Percentiles rank a stretch among this genome's conserved stretches.
These are phyloP conservation scores for Serinus canaria DNA, from an alignment of 2,113 vertebrate species.

Conservation along the genomic window DNA sequence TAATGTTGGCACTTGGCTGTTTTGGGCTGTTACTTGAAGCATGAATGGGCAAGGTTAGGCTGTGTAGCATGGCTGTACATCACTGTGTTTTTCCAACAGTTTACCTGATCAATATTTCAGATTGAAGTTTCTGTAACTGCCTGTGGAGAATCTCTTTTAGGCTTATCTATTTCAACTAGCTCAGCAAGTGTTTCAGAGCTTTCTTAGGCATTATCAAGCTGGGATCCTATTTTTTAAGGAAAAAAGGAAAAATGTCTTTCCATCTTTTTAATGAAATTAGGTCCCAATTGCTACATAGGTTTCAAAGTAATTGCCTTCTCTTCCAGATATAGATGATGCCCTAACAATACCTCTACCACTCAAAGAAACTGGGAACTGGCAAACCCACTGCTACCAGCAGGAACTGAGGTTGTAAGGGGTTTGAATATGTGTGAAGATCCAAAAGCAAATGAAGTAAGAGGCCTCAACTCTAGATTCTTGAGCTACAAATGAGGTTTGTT, in stretches of 20 bases:
- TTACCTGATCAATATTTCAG: background rate
- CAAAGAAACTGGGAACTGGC: background rate
- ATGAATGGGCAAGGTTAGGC: background rate
- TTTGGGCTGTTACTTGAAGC: background rate
- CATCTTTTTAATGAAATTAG: background rate
- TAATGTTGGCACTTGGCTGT: background rate
- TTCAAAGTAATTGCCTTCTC: conserved; percentile 16
- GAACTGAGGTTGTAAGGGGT: background rate
- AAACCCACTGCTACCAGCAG: background rate
- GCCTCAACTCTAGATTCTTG: background rate
- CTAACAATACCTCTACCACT: conserved; percentile 2
- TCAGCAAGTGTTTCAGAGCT: background rate
- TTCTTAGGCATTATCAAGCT: conserved; percentile 21
- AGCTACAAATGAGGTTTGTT: background rate
- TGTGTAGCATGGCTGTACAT: background rate
- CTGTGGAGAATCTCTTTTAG: conserved; percentile 29
- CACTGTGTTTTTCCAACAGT: background rate
- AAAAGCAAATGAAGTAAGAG: background rate
- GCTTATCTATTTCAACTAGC: background rate
- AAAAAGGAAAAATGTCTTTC: background rate
- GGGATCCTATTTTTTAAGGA: background rate
- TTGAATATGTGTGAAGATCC: background rate
- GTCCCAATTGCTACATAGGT: background rate
- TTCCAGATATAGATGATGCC: background rate
- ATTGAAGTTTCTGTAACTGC: background rate